phyloP scores from a whole-genome alignment of 1,140 invertebrate species.

The Polypedilum pembai region DNA sequence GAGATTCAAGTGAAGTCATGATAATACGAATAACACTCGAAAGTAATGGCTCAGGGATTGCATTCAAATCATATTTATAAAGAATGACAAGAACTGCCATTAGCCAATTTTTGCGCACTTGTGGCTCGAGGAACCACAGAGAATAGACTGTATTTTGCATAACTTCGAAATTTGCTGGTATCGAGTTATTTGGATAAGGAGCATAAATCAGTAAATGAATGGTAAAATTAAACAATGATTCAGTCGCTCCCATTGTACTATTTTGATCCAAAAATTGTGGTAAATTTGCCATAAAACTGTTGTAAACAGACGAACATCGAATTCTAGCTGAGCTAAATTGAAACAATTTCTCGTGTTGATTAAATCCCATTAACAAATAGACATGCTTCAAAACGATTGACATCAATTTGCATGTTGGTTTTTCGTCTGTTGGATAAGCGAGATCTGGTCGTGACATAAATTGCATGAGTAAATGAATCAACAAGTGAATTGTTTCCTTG shows the following conservation, averaged over 20 bases:
- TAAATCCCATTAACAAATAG: constrained; percentile 89
- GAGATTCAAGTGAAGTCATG: constrained; percentile 86
- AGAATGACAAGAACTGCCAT: constrained; percentile 87
- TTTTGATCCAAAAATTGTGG: constrained; percentile 92
- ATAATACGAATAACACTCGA: constrained; percentile 80
- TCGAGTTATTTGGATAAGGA: constrained; percentile 55
- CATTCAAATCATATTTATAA: constrained; percentile 58
- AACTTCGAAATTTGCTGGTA: not conserved
- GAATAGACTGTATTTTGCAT: constrained; percentile 49
- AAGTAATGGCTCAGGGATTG: constrained; percentile 39
- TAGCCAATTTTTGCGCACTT: constrained; percentile 83
- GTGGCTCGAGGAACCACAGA: constrained; percentile 78
- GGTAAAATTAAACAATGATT: constrained; percentile 2
- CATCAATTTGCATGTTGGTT: constrained; percentile 66
- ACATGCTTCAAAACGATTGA: constrained; percentile 86
- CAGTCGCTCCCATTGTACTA: constrained; percentile 78
- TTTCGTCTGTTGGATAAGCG: constrained; percentile 80
- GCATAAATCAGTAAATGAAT: constrained; percentile 81
- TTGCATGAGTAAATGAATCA: constrained; percentile 95
- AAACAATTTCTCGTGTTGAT: constrained; percentile 80
- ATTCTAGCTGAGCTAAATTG: constrained; percentile 81
- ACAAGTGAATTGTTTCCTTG: constrained; percentile 87
- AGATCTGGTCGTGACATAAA: constrained; percentile 68
- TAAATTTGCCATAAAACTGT: constrained; percentile 87
- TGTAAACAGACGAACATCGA: constrained; percentile 89